Conservation (phyloP, 2,888 invertebrate genomes). For the Lepeophtheirus nordmannii region DNA sequence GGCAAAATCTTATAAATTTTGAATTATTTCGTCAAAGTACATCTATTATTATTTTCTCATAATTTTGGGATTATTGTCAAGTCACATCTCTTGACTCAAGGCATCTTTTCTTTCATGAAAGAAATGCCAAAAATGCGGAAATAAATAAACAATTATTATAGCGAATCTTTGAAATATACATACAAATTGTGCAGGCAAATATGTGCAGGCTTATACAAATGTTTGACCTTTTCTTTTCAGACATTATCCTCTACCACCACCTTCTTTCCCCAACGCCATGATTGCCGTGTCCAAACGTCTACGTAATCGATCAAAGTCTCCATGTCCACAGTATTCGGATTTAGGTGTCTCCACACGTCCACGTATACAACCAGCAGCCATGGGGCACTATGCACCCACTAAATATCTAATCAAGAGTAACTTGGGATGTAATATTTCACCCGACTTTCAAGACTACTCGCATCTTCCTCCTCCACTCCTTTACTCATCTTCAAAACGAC, state of each 20-base stretch:
- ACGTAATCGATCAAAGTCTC: background rate
- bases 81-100: too few relatives aligned
- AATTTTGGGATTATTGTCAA: too few relatives aligned
- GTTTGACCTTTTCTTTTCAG: background rate
- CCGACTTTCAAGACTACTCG: background rate
- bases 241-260: background rate
- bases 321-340: slow-evolving; percentile 1
- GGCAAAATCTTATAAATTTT: too few relatives aligned
- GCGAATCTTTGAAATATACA: too few relatives aligned
- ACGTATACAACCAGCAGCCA: background rate
- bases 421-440: background rate
- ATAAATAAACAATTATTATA: too few relatives aligned
- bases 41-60: too few relatives aligned
- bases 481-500: too few relatives aligned
- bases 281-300: background rate
- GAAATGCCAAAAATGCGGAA: too few relatives aligned
- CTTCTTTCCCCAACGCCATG: background rate
- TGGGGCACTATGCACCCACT: background rate
- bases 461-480: background rate
- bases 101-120: too few relatives aligned
- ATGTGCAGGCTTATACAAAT: too few relatives aligned
- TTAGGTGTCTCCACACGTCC: background rate
- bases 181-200: too few relatives aligned
- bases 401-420: background rate
- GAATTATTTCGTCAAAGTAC: too few relatives aligned